Evolutionary conservation across 2,797 vertebrate genomes (phyloP), one percentile per base, ranked within the genome.

Genomic region (Sandelia bainsii): DNA sequence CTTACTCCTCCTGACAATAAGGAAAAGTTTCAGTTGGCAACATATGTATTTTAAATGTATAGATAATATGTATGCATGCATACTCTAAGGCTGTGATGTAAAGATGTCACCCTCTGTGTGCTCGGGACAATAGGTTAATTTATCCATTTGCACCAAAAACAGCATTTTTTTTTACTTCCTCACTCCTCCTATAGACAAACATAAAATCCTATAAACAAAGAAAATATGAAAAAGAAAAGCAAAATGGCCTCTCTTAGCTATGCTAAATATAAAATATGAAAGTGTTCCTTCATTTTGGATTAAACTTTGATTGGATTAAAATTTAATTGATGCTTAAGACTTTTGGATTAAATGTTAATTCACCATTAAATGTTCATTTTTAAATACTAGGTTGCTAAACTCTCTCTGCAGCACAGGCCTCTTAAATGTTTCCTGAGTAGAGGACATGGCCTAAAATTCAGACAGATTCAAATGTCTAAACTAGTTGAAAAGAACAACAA

Each of bases 311-410:
- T 81, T 81, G 69, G 73, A 85, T 87, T 81, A 79, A 87, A 80
- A 76, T 74, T 68, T 37, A 67, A 82, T 77, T 76, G 72, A 79
- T 46, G 64, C 42, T 63, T 50, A 66, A 87, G n/a, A 83, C 59
- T 76, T 83, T 59, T 34, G 49, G 57, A 84, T 89, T 72, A 86
- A 84, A 86, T 84, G 50, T 88, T 87, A 87, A 88, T 83, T 86
- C 66, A 34, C 51, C 80, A 81, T 88, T 79, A 88, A 87, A 88
- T 80, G 72, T 81, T 87, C 12, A 82, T 80, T 77, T 62, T 73
- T 60, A 76, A 79, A 82, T 71, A 64, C 49, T 54, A 40, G 64
- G 45, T 62, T 70, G 37, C 56, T 64, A 34, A 69, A 74, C 29
- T 73, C 62, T 74, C 62, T 64, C 65, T 69, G 69, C 72, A 70